A percentile compares a stretch with the other conserved stretches of the same genome.
These are phyloP conservation scores for Hybos culiciformis DNA, from an alignment of 2,888 invertebrate genomes.

Conservation along the genomic window DNA sequence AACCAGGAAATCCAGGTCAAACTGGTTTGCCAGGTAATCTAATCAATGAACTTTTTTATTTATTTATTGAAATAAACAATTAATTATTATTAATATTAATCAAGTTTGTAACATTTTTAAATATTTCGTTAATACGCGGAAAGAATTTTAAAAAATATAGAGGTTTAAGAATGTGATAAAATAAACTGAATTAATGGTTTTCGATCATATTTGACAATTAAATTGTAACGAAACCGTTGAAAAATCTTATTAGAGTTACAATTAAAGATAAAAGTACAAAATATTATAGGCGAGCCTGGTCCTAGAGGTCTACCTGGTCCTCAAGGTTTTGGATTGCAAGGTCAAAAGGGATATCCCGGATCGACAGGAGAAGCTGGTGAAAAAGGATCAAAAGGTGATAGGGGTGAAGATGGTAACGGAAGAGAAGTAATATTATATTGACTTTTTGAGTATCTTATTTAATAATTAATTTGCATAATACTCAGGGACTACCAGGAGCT, in stretches of 20 bases:
- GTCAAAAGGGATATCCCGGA: slow-evolving; percentile 42
- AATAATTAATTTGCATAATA: too few species aligned
- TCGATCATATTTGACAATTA: too few species aligned
- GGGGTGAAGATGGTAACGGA: slow-evolving; percentile 57
- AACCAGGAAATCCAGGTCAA: slow-evolving; percentile 45
- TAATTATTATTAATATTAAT: slow-evolving; percentile 4
- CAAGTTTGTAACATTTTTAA: too few species aligned
- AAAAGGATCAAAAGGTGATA: slow-evolving; percentile 62
- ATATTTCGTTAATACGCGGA: too few species aligned
- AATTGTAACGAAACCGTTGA: too few species aligned
- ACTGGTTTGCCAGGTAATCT: slow-evolving; percentile 41
- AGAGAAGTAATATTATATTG: too few species aligned
- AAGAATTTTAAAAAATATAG: too few species aligned
- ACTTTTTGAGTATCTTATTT: too few species aligned
- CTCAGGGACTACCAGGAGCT: slow-evolving; percentile 40
- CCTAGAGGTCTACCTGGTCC: slow-evolving; percentile 55
- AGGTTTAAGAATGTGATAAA: too few species aligned
- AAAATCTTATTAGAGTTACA: not conserved
- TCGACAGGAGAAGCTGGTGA: slow-evolving; percentile 45
- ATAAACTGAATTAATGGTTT: too few species aligned
- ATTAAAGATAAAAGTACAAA: not conserved
- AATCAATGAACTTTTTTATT: not conserved
- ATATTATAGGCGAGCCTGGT: slow-evolving; percentile 41
- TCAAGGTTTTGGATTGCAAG: slow-evolving; percentile 44
- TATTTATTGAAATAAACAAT: slow-evolving; percentile 1